Percentiles rank a stretch among this genome's conserved stretches.
Conservation (phyloP, 1,140 invertebrate species). For the Belonocnema kinseyi region DNA sequence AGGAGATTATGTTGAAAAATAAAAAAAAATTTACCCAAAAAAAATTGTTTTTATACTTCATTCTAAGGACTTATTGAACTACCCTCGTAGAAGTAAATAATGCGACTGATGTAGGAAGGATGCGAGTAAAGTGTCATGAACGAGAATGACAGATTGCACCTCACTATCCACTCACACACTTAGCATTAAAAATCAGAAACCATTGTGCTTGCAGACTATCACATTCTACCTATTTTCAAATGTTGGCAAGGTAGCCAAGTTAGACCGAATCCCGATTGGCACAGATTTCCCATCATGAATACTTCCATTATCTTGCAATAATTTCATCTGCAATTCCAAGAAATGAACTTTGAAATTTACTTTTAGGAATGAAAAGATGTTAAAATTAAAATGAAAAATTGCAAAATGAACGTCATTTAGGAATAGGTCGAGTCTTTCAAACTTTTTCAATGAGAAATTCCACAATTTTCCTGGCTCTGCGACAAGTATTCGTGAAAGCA, state of each 20-base stretch:
- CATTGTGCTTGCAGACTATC: constrained; percentile 40
- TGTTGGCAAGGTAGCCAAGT: background rate
- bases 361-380: too few relatives aligned
- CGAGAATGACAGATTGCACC: constrained; percentile 60
- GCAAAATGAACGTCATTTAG: too few relatives aligned
- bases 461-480: background rate
- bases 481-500: constrained; percentile 49
- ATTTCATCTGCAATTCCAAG: too few relatives aligned
- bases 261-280: too few relatives aligned
- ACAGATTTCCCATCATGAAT: too few relatives aligned
- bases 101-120: constrained; percentile 47
- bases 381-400: too few relatives aligned
- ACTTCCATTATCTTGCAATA: too few relatives aligned
- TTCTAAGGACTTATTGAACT: too few relatives aligned
- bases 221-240: constrained; percentile 13
- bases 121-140: constrained; percentile 37
- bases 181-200: constrained; percentile 44
- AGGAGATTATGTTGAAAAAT: too few relatives aligned
- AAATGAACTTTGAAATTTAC: too few relatives aligned
- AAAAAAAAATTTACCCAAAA: too few relatives aligned
- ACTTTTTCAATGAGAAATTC: background rate
- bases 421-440: background rate
- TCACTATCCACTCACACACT: constrained; percentile 53
- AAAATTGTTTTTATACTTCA: too few relatives aligned
- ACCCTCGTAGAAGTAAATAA: constrained; percentile 55